Conservation (phyloP, 2,797 vertebrate genomes). For the Lagorchestes hirsutus region DNA sequence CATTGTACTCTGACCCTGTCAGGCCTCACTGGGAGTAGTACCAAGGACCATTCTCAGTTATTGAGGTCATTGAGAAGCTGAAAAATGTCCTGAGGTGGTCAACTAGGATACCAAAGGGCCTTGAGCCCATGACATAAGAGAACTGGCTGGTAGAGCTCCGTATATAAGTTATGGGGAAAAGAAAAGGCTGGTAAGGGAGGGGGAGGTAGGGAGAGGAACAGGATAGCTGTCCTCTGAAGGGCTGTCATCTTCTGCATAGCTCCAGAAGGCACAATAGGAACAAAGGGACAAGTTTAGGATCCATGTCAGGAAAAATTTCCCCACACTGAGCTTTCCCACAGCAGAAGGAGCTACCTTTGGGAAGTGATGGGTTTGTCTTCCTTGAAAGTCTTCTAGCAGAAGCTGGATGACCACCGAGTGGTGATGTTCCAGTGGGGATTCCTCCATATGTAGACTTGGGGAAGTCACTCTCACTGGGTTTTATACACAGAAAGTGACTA, state of each 20-base stretch:
- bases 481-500: too few relatives aligned
- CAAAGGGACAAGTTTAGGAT: neutral
- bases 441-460: neutral
- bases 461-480: too few relatives aligned
- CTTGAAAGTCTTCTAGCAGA: neutral
- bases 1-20: neutral
- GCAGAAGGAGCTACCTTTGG: neutral
- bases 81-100: neutral
- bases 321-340: neutral
- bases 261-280: neutral
- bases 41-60: neutral
- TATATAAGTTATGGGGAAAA: neutral
- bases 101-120: neutral
- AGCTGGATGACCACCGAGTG: neutral
- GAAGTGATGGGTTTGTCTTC: neutral
- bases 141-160: neutral
- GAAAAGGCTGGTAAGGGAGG: neutral
- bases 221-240: neutral
- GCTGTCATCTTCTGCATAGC: neutral
- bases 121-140: neutral
- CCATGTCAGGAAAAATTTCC: neutral
- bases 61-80: neutral
- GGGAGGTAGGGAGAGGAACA: neutral
- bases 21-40: neutral
- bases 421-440: neutral